A percentile compares a stretch with the other conserved stretches of the same genome.
Evolutionary conservation across 2,113 vertebrate genomes (phyloP).

Genomic region (Grallaria varia): DNA sequence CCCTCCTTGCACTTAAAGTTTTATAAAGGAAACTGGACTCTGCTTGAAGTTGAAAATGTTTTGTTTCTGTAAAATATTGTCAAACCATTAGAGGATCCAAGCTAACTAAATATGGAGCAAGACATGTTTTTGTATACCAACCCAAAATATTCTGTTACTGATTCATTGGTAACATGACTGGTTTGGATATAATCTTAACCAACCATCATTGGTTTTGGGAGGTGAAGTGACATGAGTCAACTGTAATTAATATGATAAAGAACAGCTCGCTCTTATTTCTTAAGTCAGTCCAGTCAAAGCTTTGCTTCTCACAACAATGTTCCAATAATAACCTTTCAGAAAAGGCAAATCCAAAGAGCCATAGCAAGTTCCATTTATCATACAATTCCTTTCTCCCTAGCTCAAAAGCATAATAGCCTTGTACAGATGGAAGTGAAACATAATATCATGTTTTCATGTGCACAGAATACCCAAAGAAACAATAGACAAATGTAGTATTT

Average conservation of each 20-base stretch:
- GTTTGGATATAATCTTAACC: constrained; percentile 30
- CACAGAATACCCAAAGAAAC: neutral
- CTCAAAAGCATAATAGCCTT: neutral
- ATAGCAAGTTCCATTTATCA: neutral
- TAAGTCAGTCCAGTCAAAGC: neutral
- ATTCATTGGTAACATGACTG: constrained; percentile 1
- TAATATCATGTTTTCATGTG: neutral
- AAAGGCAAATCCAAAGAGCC: neutral
- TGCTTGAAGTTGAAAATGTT: neutral
- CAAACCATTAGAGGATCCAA: constrained; percentile 13
- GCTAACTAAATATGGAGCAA: neutral
- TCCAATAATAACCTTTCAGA: neutral
- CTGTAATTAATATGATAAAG: constrained; percentile 20
- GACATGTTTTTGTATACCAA: constrained; percentile 23
- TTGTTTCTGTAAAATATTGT: neutral
- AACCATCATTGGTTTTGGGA: neutral
- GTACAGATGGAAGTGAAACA: neutral
- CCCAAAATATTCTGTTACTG: constrained; percentile 25
- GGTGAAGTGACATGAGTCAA: neutral
- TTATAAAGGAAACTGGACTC: neutral
- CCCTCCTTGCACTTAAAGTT: neutral
- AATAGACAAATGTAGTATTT: neutral
- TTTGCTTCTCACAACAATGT: neutral
- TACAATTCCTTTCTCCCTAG: neutral
- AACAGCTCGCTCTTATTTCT: neutral